Percentiles rank a stretch among this genome's conserved stretches.
These are phyloP conservation scores for Cuculus canorus DNA, from an alignment of 2,797 vertebrate genomes.

Conservation along the genomic window DNA sequence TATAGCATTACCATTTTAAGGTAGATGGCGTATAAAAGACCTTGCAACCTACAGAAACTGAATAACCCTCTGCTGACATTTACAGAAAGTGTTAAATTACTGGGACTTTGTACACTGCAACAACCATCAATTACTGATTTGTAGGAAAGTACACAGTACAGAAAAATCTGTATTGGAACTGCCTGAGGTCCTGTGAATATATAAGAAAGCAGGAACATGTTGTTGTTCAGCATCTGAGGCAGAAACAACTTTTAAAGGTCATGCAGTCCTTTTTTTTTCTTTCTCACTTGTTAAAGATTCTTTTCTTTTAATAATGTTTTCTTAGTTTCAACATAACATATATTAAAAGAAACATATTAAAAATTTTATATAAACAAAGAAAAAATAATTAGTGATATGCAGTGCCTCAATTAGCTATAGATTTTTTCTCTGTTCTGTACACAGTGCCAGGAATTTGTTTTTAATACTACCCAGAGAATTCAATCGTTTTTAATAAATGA, in stretches of 20 bases:
- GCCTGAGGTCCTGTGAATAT: slow-evolving; percentile 50
- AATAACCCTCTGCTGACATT: slow-evolving; percentile 61
- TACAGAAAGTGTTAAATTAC: slow-evolving; percentile 67
- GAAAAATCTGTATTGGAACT: slow-evolving; percentile 49
- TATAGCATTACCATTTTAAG: neutral
- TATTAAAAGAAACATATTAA: neutral
- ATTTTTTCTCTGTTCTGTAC: neutral
- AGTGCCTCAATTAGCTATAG: neutral
- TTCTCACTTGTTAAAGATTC: neutral
- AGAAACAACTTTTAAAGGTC: slow-evolving; percentile 67
- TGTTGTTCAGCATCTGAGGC: slow-evolving; percentile 17
- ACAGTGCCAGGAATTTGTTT: neutral
- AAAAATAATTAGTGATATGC: neutral
- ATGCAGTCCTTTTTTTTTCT: neutral
- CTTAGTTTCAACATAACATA: neutral
- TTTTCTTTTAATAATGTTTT: neutral
- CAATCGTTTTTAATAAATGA: neutral
- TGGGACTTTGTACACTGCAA: slow-evolving; percentile 9
- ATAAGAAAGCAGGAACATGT: slow-evolving; percentile 29
- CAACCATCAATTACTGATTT: slow-evolving; percentile 51
- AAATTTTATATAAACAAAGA: neutral
- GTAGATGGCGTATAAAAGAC: neutral
- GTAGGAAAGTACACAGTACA: slow-evolving; percentile 10
- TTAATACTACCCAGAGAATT: neutral
- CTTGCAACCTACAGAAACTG: neutral